Percentiles rank a stretch among this genome's conserved stretches.
Evolutionary conservation across 2,797 vertebrate genomes (phyloP).

Genomic region (Enteromius afrohamiltoni): DNA sequence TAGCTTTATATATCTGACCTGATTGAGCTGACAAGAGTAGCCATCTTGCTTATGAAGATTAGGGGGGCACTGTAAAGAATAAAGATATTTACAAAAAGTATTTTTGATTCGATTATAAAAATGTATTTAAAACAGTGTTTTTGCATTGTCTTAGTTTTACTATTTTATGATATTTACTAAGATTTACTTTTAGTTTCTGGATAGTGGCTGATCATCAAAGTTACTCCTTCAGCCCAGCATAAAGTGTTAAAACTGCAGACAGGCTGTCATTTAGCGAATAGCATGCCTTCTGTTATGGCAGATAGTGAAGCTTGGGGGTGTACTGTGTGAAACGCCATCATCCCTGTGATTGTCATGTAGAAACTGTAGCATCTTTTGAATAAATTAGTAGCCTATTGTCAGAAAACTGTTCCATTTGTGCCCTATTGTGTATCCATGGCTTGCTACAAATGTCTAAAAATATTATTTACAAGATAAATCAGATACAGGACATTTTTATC

Average conservation of each 20-base stretch:
- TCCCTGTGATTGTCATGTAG: conserved; percentile 1
- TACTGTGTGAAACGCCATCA: background rate
- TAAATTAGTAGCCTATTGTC: background rate
- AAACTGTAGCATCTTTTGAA: background rate
- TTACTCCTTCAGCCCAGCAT: background rate
- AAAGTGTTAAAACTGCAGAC: conserved; percentile 33
- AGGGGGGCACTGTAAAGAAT: conserved; percentile 81
- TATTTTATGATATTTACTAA: background rate
- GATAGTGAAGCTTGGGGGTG: background rate
- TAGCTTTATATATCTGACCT: conserved; percentile 70
- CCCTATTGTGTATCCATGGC: background rate
- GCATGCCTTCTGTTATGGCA: conserved; percentile 30
- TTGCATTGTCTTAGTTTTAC: background rate
- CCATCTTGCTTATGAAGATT: conserved; percentile 90
- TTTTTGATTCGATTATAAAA: background rate
- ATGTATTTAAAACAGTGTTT: background rate
- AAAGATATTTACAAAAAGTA: background rate
- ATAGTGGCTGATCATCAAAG: conserved; percentile 1
- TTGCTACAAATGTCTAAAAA: background rate
- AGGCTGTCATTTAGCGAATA: conserved; percentile 36
- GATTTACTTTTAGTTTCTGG: background rate
- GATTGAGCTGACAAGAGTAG: conserved; percentile 84
- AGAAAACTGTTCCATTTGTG: background rate
- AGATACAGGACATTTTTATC: background rate
- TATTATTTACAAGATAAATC: background rate